Base-by-base conservation (phyloP, 2,113 vertebrate genomes). In the Stigmatopora argus region DNA sequence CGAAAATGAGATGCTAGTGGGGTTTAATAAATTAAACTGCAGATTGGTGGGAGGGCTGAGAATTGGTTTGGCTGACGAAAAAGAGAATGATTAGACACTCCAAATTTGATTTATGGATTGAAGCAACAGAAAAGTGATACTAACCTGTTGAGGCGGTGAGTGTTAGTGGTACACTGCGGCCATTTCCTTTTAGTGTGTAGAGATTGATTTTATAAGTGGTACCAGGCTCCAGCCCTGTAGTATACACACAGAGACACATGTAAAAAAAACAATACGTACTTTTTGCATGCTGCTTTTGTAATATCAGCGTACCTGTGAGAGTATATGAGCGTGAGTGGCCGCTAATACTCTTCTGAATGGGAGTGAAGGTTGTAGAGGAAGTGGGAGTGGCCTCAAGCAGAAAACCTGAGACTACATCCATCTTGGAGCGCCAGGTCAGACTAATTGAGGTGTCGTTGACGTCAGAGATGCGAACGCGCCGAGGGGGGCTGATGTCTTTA, bases 401-500 rank as follows among this genome's bases (percentile, higher is more conserved):
- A 91, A 98, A 99, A 66, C 96, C 95, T 0, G 95, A 93, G 82
- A 98, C 95, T 0, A 91, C 89, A 69, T 98, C 94, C 0, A 90
- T 93, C 90, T 98, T 98, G 53, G 93, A 92, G 69, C 95, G 91
- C 96, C 97, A 99, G 46, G 87, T 94, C 31, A 99, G 91, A 26
- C 92, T 95, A 85, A 98, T 92, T 81, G 94, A 91, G 1, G 93
- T 94, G 78, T 98, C 97, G 0, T 95, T 98, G 7, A 93, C 87
- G 19, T 95, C 92, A 0, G 90, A 87, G 81, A 99, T 92, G 0
- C 94, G 93, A 2, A 95, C 92, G 7, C 95, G 92, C 41, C 96
- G 94, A 72, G 97, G 97, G 1, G 96, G 93, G 63, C 94, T 96
- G 73, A 99, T 91, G 72, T 93, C 97, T 99, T 81, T 3, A 81